These are phyloP conservation scores for Hippolais icterina DNA, from an alignment of 2,113 vertebrate species.

Conservation along the genomic window DNA sequence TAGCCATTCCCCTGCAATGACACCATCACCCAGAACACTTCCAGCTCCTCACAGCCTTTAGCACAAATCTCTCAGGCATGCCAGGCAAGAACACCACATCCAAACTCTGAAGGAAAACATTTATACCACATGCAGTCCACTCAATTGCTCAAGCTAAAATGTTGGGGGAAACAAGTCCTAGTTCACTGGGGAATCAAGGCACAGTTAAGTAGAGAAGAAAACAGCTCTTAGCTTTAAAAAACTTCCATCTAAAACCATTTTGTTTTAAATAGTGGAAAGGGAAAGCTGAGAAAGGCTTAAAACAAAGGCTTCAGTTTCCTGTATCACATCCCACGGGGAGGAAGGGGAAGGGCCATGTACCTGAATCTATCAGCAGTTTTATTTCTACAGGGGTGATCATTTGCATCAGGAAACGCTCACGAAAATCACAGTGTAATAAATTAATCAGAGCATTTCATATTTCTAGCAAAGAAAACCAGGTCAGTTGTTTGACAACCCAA, in stretches of 20 bases:
- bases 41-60: background rate
- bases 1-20: background rate
- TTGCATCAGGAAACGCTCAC: background rate
- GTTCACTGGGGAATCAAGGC: background rate
- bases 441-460: background rate
- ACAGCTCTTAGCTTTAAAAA: background rate
- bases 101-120: background rate
- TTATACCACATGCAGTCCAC: background rate
- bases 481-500: background rate
- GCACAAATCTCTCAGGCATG: background rate
- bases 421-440: background rate
- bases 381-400: background rate
- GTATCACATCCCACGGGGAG: background rate
- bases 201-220: fast-evolving
- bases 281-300: background rate
- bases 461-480: slow-evolving; percentile 22
- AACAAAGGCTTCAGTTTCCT: background rate
- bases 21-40: background rate
- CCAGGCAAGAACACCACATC: background rate
- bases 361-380: background rate
- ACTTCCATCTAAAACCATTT: background rate
- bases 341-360: background rate
- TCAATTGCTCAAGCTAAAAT: background rate
- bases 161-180: background rate
- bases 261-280: background rate